These are phyloP conservation scores for Channa maculata DNA, from an alignment of 2,113 vertebrate genomes.

Conservation along the genomic window DNA sequence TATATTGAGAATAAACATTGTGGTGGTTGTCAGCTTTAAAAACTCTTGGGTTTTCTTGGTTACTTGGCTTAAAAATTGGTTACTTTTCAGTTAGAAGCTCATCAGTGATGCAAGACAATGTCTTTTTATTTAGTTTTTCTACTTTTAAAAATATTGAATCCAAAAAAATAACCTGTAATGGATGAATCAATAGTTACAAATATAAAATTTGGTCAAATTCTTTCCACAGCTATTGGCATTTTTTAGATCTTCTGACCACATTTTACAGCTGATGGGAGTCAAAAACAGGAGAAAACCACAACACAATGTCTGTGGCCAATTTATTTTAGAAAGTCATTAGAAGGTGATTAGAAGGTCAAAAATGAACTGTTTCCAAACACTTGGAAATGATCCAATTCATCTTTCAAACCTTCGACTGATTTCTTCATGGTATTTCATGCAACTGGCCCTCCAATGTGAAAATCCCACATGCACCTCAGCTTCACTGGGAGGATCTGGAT, in stretches of 20 bases:
- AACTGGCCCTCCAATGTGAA: not conserved
- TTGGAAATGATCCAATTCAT: not conserved
- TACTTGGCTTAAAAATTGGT: not conserved
- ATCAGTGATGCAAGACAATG: not conserved
- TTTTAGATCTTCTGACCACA: not conserved
- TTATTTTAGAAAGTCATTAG: too few species aligned
- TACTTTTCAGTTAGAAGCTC: not conserved
- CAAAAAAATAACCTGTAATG: too few species aligned
- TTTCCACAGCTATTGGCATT: not conserved
- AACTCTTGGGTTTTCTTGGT: not conserved
- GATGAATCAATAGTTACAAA: too few species aligned
- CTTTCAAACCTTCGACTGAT: not conserved
- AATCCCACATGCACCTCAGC: not conserved
- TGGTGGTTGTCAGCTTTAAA: not conserved
- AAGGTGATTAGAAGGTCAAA: too few species aligned
- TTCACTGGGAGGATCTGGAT: not conserved
- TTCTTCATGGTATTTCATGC: not conserved
- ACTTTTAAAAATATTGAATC: not conserved
- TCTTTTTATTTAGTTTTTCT: not conserved
- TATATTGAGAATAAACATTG: not conserved
- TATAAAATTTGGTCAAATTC: too few species aligned
- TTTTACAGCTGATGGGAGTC: not conserved
- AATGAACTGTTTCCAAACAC: not conserved
- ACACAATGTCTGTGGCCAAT: too few species aligned
- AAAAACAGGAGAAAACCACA: not conserved